A percentile compares a stretch with the other conserved stretches of the same genome.
Conservation (phyloP, 1,140 invertebrate species). For the Meloidogyne floridensis region DNA sequence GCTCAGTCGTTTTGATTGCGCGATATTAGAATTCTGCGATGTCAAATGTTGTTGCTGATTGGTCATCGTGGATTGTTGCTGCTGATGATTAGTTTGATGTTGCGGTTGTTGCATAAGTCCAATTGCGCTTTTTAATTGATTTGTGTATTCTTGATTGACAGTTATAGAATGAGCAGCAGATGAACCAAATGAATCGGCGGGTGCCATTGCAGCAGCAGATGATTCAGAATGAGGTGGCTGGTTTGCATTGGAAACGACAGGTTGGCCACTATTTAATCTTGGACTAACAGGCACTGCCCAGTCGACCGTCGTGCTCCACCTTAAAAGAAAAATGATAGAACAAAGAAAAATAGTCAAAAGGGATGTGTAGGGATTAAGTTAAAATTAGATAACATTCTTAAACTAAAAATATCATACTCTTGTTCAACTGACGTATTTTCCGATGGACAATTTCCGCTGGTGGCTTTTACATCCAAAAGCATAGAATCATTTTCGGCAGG, state of each 20-base stretch:
- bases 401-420: not conserved
- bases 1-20: not conserved
- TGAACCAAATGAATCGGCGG: conserved; percentile 9
- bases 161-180: conserved; percentile 20
- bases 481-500: conserved; percentile 1
- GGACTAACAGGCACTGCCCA: conserved; percentile 14
- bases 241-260: not conserved
- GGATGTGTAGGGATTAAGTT: not conserved
- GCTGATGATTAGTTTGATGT: not conserved
- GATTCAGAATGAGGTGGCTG: conserved; percentile 1
- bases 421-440: conserved; percentile 10
- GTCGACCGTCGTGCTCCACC: conserved; percentile 23
- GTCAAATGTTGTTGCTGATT: conserved; percentile 2
- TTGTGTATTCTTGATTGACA: conserved; percentile 26
- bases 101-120: conserved; percentile 14
- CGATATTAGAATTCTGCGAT: not conserved
- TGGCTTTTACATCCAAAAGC: not conserved
- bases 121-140: conserved; percentile 22
- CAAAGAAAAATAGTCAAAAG: not conserved
- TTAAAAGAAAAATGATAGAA: not conserved
- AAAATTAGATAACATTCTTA: not conserved
- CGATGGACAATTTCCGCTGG: not conserved
- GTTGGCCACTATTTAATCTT: not conserved
- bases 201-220: not conserved
- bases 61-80: not conserved